Conservation (phyloP, 1,140 invertebrate genomes). For the Drosophila takahashii region DNA sequence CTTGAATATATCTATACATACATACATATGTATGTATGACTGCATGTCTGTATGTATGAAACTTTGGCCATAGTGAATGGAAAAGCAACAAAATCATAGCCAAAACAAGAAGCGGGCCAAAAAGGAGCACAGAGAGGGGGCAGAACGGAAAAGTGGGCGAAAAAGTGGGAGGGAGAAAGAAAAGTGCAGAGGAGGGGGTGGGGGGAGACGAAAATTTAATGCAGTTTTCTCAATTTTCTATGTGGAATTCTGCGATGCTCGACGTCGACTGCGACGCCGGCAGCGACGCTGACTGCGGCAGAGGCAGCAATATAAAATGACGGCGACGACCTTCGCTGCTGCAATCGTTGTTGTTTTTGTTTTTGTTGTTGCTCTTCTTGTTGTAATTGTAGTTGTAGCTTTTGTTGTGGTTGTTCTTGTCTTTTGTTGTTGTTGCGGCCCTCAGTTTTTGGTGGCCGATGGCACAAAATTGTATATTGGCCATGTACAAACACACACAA, state of each 20-base stretch:
- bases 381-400: conserved; percentile 9
- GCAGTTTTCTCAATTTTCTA: conserved; percentile 79
- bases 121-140: neutral
- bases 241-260: conserved; percentile 59
- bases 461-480: conserved; percentile 50
- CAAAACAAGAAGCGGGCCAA: conserved; percentile 43
- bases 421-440: conserved; percentile 27
- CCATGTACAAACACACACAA: conserved; percentile 33
- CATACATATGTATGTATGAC: too few species aligned
- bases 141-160: neutral
- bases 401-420: conserved; percentile 16
- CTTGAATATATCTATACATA: conserved; percentile 13
- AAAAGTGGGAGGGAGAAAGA: conserved; percentile 21
- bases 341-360: conserved; percentile 25
- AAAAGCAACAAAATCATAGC: conserved; percentile 44
- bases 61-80: conserved; percentile 33
- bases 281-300: conserved; percentile 8
- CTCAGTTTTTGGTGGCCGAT: conserved; percentile 48
- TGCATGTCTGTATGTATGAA: conserved; percentile 23
- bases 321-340: conserved; percentile 70
- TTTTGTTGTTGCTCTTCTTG: neutral
- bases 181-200: neutral
- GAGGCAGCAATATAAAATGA: conserved; percentile 42
- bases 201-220: conserved; percentile 66
- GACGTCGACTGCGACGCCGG: conserved; percentile 19